Conservation (phyloP, 2,888 invertebrate species). For the Limenitis arthemis region DNA sequence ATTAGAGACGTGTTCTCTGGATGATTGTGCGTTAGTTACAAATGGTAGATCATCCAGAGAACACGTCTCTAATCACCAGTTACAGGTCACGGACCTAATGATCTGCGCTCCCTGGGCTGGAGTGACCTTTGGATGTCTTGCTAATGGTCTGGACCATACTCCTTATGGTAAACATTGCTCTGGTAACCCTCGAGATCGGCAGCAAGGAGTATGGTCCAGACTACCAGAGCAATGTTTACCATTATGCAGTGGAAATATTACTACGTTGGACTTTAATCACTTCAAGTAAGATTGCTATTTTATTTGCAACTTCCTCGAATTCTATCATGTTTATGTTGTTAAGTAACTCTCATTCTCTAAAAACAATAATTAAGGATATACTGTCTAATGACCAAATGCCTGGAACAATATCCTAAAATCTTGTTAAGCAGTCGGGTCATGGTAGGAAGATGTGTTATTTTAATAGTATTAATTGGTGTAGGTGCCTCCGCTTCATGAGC, state of each 20-base stretch:
- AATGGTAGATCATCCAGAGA: constrained; percentile 47
- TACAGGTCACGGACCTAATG: constrained; percentile 86
- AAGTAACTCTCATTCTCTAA: too few relatives aligned
- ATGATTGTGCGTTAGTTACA: too few relatives aligned
- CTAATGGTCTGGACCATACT: constrained; percentile 86
- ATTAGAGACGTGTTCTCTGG: too few relatives aligned
- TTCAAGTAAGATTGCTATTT: constrained; percentile 77
- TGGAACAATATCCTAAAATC: too few relatives aligned
- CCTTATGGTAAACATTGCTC: too few relatives aligned
- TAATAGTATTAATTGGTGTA: constrained; percentile 22
- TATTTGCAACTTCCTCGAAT: too few relatives aligned
- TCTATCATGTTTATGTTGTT: too few relatives aligned
- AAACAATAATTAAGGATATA: too few relatives aligned
- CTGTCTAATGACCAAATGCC: too few relatives aligned
- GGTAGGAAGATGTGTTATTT: background rate
- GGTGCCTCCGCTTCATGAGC: constrained; percentile 85
- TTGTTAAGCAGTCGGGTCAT: too few relatives aligned
- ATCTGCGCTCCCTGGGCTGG: constrained; percentile 92
- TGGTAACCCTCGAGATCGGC: too few relatives aligned
- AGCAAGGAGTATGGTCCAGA: too few relatives aligned
- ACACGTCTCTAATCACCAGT: constrained; percentile 50
- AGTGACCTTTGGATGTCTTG: constrained; percentile 83
- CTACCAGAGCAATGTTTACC: constrained; percentile 83
- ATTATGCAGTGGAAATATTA: constrained; percentile 85
- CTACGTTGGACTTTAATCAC: constrained; percentile 83